phyloP scores from a whole-genome alignment of 2,797 vertebrate genomes.

The Linurgus olivaceus region DNA sequence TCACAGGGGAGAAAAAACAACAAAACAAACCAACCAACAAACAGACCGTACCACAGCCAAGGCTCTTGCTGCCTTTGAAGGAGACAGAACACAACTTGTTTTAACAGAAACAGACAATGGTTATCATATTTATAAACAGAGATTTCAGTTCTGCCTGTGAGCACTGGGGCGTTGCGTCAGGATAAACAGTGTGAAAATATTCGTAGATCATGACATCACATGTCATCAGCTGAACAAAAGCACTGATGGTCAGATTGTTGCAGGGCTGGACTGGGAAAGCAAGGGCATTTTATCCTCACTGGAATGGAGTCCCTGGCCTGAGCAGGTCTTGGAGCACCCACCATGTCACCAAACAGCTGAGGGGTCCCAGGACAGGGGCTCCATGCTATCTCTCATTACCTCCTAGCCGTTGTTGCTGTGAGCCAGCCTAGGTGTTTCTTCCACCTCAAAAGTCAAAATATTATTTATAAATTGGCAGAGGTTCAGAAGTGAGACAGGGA shows the following conservation, averaged over 20 bases:
- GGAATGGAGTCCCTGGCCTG: not conserved
- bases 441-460: not conserved
- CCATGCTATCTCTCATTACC: not conserved
- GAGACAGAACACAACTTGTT: not conserved
- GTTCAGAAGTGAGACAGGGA: not conserved
- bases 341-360: not conserved
- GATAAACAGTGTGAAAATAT: not conserved
- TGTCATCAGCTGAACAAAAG: not conserved
- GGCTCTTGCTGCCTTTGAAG: not conserved
- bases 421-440: not conserved
- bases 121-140: not conserved
- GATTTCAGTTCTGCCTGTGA: not conserved
- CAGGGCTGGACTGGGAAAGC: not conserved
- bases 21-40: not conserved
- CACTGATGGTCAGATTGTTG: not conserved
- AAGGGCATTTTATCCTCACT: not conserved
- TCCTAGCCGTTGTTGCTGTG: not conserved
- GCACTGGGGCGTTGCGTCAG: not conserved
- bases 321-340: not conserved
- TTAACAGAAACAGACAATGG: not conserved
- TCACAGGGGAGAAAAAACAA: too few species aligned
- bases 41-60: not conserved
- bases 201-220: not conserved
- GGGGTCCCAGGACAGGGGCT: fast-evolving
- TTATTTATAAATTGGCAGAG: not conserved